Percentiles rank a stretch among this genome's conserved stretches.
Conservation (phyloP, 2,797 vertebrate species). For the Tolypeutes matacus region DNA sequence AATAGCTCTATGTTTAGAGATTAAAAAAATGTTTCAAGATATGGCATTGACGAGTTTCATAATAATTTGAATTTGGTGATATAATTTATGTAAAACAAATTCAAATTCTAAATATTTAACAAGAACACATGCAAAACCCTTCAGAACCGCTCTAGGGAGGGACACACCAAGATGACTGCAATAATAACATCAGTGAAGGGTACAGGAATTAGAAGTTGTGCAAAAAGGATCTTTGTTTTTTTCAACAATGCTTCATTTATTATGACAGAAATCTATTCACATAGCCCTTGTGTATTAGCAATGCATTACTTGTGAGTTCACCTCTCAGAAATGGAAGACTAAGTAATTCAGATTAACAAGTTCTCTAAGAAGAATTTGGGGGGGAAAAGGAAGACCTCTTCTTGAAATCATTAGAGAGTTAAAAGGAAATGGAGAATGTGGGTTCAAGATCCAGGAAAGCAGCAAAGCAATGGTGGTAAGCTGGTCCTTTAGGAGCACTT, state of each 20-base stretch:
- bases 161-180: background rate
- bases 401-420: background rate
- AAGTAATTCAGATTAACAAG: background rate
- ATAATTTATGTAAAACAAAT: background rate
- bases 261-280: too few relatives aligned
- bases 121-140: too few relatives aligned
- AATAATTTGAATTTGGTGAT: background rate
- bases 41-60: background rate
- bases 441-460: background rate
- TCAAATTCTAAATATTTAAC: background rate
- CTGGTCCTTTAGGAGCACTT: background rate
- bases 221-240: background rate
- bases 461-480: background rate
- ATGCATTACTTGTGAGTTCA: background rate
- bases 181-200: background rate
- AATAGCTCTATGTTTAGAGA: background rate
- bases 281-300: background rate
- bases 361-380: background rate
- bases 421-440: background rate
- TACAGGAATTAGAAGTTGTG: background rate
- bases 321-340: background rate
- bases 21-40: background rate
- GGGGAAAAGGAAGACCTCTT: background rate
- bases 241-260: background rate
- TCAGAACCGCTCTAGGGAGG: background rate